phyloP scores from a whole-genome alignment of 2,797 vertebrate genomes.

The Iguana delicatissima region DNA sequence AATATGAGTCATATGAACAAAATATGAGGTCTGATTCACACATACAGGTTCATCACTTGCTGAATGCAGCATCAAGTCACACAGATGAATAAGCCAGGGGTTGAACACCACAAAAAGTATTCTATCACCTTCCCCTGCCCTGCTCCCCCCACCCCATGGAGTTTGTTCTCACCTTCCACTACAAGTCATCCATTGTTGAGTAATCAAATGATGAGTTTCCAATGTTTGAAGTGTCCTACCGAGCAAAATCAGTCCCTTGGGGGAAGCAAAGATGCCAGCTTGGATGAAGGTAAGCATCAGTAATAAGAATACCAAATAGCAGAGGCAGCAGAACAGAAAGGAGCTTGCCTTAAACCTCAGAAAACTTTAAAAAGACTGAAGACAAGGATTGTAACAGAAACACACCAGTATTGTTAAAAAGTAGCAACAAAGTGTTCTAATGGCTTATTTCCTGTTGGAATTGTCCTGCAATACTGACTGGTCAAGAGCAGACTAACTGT shows the following conservation, averaged over 20 bases:
- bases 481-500: neutral
- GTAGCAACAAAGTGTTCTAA: too few relatives aligned
- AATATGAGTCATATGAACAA: neutral
- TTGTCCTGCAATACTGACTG: neutral
- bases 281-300: neutral
- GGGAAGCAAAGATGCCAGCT: neutral
- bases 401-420: neutral
- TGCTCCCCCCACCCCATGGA: neutral
- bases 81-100: neutral
- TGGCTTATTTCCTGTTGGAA: neutral
- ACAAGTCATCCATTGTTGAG: neutral
- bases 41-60: neutral
- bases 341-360: neutral
- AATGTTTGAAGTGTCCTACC: neutral
- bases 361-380: neutral
- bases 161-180: neutral
- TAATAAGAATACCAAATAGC: neutral
- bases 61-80: neutral
- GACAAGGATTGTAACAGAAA: neutral
- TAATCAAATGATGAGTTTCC: neutral
- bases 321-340: neutral
- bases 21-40: neutral
- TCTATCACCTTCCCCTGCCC: neutral
- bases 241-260: neutral
- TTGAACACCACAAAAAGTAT: neutral